A percentile compares a stretch with the other conserved stretches of the same genome.
These are phyloP conservation scores for Octopus bimaculoides DNA, from an alignment of 1,140 invertebrate genomes.

Conservation along the genomic window DNA sequence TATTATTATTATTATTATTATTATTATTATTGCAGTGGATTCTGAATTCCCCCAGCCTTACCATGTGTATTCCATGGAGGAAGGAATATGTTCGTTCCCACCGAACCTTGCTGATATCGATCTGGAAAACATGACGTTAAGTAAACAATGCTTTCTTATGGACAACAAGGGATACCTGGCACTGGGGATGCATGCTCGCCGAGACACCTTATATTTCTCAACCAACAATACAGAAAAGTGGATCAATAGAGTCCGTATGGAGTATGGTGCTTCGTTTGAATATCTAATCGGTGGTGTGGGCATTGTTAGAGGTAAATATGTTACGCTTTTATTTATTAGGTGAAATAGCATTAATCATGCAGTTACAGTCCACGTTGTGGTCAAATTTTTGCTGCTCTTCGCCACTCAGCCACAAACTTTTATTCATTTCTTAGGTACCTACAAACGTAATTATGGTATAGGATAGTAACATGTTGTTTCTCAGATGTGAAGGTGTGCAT, in stretches of 20 bases:
- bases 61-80: conserved; percentile 41
- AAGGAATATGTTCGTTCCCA: conserved; percentile 43
- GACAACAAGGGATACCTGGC: conserved; percentile 33
- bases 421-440: no score
- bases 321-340: no score
- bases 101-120: conserved; percentile 44
- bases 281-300: conserved; percentile 36
- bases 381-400: no score
- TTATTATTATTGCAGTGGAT: conserved; percentile 21
- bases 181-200: conserved; percentile 31
- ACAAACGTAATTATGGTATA: no score
- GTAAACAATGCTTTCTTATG: conserved; percentile 40
- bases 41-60: conserved; percentile 31
- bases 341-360: no score
- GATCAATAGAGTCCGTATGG: conserved; percentile 33
- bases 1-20: no score
- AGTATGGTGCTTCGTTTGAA: conserved; percentile 28
- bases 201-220: conserved; percentile 38
- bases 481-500: no score
- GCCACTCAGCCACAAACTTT: no score
- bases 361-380: no score
- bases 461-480: no score
- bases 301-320: conserved; percentile 32
- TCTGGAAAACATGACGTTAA: conserved; percentile 36
- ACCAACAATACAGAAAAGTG: conserved; percentile 35